phyloP scores from a whole-genome alignment of 2,113 vertebrate genomes.

The Prionailurus viverrinus region DNA sequence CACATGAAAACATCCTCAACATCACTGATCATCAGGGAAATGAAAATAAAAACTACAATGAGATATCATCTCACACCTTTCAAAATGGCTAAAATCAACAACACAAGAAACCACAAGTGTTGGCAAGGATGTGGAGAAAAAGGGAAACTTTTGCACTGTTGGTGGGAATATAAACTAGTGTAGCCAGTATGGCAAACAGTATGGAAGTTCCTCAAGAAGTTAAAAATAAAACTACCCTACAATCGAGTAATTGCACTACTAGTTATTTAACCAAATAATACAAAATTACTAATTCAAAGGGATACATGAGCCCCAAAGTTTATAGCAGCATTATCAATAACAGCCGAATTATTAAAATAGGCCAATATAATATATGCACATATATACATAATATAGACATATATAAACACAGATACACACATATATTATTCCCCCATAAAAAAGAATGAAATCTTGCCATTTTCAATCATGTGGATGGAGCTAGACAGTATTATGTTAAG shows the following conservation, averaged over 20 bases:
- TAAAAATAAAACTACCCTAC: not conserved
- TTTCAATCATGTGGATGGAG: not conserved
- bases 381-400: too few relatives aligned
- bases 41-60: not conserved
- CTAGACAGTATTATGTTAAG: not conserved
- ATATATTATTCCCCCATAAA: not conserved
- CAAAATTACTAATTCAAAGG: not conserved
- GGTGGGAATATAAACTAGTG: not conserved
- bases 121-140: not conserved
- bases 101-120: not conserved
- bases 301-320: not conserved
- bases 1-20: not conserved
- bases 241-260: not conserved
- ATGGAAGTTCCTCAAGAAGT: not conserved
- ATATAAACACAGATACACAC: not conserved
- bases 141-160: not conserved
- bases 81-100: not conserved
- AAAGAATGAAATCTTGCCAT: not conserved
- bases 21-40: not conserved
- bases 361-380: not conserved
- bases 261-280: not conserved
- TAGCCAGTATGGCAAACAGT: not conserved
- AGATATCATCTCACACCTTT: not conserved
- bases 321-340: not conserved
- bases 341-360: not conserved